These are phyloP conservation scores for Helicoverpa assulta DNA, from an alignment of 2,888 invertebrate genomes.

Conservation along the genomic window DNA sequence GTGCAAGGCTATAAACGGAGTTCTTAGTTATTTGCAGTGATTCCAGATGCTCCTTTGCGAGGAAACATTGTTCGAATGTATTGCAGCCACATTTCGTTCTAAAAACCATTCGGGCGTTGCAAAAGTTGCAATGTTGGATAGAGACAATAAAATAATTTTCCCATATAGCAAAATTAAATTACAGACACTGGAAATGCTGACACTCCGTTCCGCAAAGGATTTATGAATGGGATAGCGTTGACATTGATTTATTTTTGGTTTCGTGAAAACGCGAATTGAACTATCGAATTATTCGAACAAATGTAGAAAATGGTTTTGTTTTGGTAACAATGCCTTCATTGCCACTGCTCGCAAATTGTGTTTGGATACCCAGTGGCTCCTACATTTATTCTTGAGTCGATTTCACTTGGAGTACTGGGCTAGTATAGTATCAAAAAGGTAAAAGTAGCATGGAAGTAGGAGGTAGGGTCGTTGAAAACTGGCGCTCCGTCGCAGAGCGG, in stretches of 20 bases:
- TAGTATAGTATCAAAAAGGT: conserved; percentile 58
- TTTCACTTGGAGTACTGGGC: conserved; percentile 50
- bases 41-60: conserved; percentile 70
- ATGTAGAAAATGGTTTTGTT: conserved; percentile 43
- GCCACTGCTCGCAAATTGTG: conserved; percentile 24
- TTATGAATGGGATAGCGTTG: conserved; percentile 58
- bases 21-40: conserved; percentile 72
- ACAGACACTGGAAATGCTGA: conserved; percentile 55
- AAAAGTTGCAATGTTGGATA: conserved; percentile 32
- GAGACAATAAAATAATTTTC: conserved; percentile 63
- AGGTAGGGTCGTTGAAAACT: conserved; percentile 54
- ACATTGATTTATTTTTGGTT: conserved; percentile 61
- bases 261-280: conserved; percentile 42
- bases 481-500: conserved; percentile 68
- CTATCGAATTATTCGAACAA: conserved; percentile 41
- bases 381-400: conserved; percentile 62
- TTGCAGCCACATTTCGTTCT: conserved; percentile 66
- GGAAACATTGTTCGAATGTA: conserved; percentile 67
- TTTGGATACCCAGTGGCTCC: conserved; percentile 39
- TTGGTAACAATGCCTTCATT: conserved; percentile 27
- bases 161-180: conserved; percentile 60
- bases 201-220: conserved; percentile 56
- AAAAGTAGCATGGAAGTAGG: conserved; percentile 55
- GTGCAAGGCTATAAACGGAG: conserved; percentile 67
- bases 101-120: conserved; percentile 38